phyloP scores from a whole-genome alignment of 1,140 invertebrate genomes.

The Aphis craccivora region DNA sequence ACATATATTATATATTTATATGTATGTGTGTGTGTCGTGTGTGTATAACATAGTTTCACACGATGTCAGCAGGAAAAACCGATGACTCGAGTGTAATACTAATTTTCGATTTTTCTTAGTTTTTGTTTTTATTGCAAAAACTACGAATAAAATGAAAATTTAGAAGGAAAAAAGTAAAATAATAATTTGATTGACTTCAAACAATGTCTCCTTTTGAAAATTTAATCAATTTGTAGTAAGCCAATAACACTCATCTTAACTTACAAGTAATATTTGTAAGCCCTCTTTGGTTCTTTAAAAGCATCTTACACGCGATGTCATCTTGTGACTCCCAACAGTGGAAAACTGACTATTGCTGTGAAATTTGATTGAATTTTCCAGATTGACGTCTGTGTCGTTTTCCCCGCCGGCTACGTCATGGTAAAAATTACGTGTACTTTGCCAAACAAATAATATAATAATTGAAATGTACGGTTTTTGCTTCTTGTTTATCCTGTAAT shows the following conservation, averaged over 20 bases:
- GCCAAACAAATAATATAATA: not conserved
- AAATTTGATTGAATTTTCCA: not conserved
- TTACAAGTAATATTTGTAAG: not conserved
- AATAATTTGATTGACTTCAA: conserved; percentile 15
- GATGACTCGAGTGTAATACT: not conserved
- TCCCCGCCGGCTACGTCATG: no score
- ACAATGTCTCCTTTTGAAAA: not conserved
- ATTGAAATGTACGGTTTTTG: not conserved
- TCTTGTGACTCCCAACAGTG: not conserved
- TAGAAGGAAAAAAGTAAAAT: not conserved
- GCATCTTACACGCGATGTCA: not conserved
- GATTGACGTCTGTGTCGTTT: not conserved
- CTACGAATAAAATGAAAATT: not conserved
- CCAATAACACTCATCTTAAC: not conserved
- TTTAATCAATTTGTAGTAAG: not conserved
- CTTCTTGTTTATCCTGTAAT: not conserved
- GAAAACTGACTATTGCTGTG: not conserved
- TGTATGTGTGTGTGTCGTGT: not conserved
- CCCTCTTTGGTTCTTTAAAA: not conserved
- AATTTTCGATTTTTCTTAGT: not conserved
- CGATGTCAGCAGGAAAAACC: not conserved
- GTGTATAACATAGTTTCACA: not conserved
- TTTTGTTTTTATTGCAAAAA: not conserved
- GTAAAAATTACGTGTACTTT: not conserved
- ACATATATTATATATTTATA: not conserved